Base-by-base conservation (phyloP, 2,888 invertebrate species). In the Ectemnius cavifrons region DNA sequence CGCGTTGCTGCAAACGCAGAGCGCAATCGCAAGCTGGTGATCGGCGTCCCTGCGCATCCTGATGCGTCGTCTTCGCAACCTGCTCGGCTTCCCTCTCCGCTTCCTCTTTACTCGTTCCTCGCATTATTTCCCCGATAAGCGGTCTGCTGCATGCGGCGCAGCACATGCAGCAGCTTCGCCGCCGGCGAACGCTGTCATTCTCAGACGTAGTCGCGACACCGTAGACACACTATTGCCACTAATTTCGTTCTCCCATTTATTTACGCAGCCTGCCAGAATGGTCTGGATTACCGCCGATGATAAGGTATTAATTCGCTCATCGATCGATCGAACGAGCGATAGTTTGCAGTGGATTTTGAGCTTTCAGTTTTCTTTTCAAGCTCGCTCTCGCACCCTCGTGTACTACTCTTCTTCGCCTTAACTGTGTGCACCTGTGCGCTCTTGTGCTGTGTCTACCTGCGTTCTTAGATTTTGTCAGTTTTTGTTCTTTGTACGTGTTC, bases 251-350 rank as follows among this genome's bases (percentile, higher is more conserved):
- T 87, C 83, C 84, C 87, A 86, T 90, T 89, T 90, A 86, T 90
- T 90, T 87, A 78, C 86, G 87, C 90, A 91, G 91, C 89, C 88
- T 81, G 85, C 85, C 86, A 90, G 88, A 89, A 91, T 91, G 91
- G 90, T 90, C 86, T 91, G 91, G 91, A 87, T 88, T 83, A 90
- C 90, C 84, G 79, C 67, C 86, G 88, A 91, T 74, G 90, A 91
- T 86, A 86, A 91, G 91, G 91, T 91, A 91, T 83, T 76, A 61
- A 20, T 47, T 58, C 45, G 52, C 68, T 58, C 27, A 23, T 46
- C 37, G 14, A 47, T 65, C 16, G 23, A 20, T 23, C 20, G 46
- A n/a, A 56, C 52, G 63, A 52, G 67, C 14, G n/a, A 27, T 27
- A 6, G 46, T 67, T 68, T 64, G 49, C 57, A 71, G 46, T 78